Conservation (phyloP, 2,113 vertebrate genomes). For the Tychaedon coryphoeus region DNA sequence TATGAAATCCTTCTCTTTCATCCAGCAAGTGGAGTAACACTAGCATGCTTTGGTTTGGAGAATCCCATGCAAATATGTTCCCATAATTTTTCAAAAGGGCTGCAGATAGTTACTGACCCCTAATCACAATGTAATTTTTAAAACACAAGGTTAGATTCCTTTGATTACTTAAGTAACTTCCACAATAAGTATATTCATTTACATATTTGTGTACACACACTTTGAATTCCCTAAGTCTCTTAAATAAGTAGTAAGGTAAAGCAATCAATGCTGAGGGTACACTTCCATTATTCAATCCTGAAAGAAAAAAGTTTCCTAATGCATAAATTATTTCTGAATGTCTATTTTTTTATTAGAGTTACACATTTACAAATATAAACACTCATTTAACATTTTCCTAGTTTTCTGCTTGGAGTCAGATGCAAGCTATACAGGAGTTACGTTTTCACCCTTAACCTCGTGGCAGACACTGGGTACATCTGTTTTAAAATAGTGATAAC, state of each 20-base stretch:
- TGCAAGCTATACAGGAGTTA: not conserved
- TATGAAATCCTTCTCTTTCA: not conserved
- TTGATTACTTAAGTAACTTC: not conserved
- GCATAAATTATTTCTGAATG: not conserved
- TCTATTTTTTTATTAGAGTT: not conserved
- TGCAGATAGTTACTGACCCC: not conserved
- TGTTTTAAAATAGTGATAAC: not conserved
- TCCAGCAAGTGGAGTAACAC: not conserved
- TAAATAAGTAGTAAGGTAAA: not conserved
- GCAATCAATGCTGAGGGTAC: not conserved
- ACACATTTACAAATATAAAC: not conserved
- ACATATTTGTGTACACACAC: not conserved
- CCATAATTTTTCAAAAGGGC: not conserved
- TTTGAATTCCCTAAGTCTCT: not conserved
- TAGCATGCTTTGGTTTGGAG: not conserved
- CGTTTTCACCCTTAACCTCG: not conserved
- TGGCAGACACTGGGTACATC: not conserved
- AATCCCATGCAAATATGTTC: not conserved
- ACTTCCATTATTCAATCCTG: not conserved
- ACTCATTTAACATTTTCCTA: not conserved
- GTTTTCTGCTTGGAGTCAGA: not conserved
- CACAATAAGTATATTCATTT: not conserved
- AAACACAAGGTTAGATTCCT: not conserved
- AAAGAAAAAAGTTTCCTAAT: not conserved
- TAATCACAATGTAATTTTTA: not conserved